A percentile compares a stretch with the other conserved stretches of the same genome.
Conservation (phyloP, 2,888 invertebrate genomes). For the Dorcus hopei region DNA sequence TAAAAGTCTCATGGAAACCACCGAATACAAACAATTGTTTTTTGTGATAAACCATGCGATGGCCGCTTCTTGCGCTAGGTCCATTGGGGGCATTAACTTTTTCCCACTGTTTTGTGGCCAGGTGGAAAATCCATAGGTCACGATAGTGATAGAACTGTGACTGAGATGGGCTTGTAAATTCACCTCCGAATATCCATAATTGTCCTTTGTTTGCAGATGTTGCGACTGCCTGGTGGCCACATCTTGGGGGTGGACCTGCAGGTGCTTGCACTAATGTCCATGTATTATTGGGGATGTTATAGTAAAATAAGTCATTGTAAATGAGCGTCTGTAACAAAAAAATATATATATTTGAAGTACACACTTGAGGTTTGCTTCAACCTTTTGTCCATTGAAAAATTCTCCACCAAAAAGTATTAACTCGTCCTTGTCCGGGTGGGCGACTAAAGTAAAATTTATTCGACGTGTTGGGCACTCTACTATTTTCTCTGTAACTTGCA, state of each 20-base stretch:
- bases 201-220: constrained; percentile 72
- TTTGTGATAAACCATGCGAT: constrained; percentile 80
- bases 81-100: constrained; percentile 72
- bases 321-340: constrained; percentile 64
- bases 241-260: constrained; percentile 82
- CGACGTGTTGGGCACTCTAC: constrained; percentile 68
- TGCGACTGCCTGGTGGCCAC: constrained; percentile 82
- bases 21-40: constrained; percentile 84
- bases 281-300: constrained; percentile 72
- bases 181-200: constrained; percentile 84
- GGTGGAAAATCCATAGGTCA: constrained; percentile 84
- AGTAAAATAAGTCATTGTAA: constrained; percentile 83
- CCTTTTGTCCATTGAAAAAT: constrained; percentile 83
- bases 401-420: constrained; percentile 90
- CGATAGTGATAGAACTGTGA: constrained; percentile 91
- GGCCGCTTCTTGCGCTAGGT: constrained; percentile 83
- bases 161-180: constrained; percentile 86
- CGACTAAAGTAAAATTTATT: constrained; percentile 74
- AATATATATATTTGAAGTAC: constrained; percentile 4
- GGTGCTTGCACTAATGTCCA: constrained; percentile 82
- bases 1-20: constrained; percentile 86
- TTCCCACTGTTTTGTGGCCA: constrained; percentile 70
- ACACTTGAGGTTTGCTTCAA: constrained; percentile 36
- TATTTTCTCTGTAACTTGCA: constrained; percentile 64
- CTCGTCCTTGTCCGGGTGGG: constrained; percentile 86